Conservation (phyloP, 2,113 vertebrate species). For the Dolichotis patagonum region DNA sequence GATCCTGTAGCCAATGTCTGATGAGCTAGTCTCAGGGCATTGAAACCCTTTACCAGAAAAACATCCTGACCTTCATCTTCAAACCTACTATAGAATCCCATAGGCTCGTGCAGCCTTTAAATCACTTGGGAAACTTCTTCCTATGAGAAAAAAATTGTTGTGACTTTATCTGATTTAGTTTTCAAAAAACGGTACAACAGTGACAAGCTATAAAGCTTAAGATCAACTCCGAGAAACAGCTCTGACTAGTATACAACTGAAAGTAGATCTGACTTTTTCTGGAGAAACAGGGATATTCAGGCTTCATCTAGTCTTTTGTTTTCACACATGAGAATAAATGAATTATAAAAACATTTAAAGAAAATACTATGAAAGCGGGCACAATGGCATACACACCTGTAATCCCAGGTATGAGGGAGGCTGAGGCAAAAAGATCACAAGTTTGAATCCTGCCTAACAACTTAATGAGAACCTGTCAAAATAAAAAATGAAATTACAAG, state of each 20-base stretch:
- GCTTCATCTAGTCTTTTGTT: not conserved
- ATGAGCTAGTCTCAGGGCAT: not conserved
- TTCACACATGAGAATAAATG: not conserved
- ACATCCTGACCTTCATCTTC: not conserved
- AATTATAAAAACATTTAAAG: not conserved
- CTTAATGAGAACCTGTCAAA: not conserved
- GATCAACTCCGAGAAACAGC: not conserved
- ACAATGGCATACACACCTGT: not conserved
- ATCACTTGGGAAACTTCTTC: not conserved
- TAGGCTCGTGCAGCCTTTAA: not conserved
- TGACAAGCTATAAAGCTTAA: not conserved
- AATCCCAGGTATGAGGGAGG: not conserved
- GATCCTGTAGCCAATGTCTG: not conserved
- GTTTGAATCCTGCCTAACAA: too few relatives aligned
- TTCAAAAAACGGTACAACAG: not conserved
- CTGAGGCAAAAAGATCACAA: not conserved
- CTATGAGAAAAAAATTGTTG: not conserved
- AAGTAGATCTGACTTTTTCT: not conserved
- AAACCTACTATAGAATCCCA: not conserved
- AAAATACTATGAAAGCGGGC: not conserved
- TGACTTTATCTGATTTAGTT: not conserved
- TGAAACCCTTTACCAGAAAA: not conserved
- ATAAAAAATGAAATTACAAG: not conserved
- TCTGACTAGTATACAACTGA: rapidly evolving
- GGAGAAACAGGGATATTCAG: not conserved